Evolutionary conservation across 2,113 vertebrate genomes (phyloP), one percentile per base, ranked within the genome.

Genomic region (Motacilla alba): DNA sequence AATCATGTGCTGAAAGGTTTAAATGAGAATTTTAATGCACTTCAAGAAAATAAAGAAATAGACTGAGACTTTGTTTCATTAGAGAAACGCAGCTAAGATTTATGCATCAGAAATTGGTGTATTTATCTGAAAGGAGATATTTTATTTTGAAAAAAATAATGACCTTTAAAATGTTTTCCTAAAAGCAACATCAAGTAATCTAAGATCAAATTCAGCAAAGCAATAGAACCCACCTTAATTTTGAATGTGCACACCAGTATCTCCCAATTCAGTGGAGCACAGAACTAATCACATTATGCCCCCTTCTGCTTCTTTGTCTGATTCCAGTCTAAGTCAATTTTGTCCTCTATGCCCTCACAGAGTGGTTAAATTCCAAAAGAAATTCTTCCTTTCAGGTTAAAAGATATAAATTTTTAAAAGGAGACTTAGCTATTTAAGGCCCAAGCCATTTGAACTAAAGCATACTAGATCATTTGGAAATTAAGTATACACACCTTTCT

Each of bases 1-100:
- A 83, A 84, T 90, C 78, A 96, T 92, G 83, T 89, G n/a, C 55
- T 37, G 47, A 73, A 64, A 72, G 37, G 35, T 73, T 94, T 91
- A 95, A 95, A 95, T 37, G 41, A 91, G n/a, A 88, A 81, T 15
- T 72, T 11, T 37, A 92, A 84, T 58, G 35, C 17, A 64, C 47
- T 77, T 85, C 2, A 27, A 80, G 49, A 76, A 85, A 94, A 86
- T 43, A 94, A 80, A 87, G 21, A 93, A 93, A 83, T 41, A 83
- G 62, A 76, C 43, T 58, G 49, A 89, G 33, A 70, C 5, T 53
- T 83, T 60, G 7, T 53, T 75, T 94, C 43, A 74, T 89, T 72
- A 89, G 41, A 69, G 37, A n/a, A 94, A 91, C 41, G 9, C 2
- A 62, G 30, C 17, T 62, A 58, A 91, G 31, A 58, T 95, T 79